Percentiles rank a stretch among this genome's conserved stretches.
These are phyloP conservation scores for Sesamia nonagrioides DNA, from an alignment of 1,140 invertebrate genomes.

Conservation along the genomic window DNA sequence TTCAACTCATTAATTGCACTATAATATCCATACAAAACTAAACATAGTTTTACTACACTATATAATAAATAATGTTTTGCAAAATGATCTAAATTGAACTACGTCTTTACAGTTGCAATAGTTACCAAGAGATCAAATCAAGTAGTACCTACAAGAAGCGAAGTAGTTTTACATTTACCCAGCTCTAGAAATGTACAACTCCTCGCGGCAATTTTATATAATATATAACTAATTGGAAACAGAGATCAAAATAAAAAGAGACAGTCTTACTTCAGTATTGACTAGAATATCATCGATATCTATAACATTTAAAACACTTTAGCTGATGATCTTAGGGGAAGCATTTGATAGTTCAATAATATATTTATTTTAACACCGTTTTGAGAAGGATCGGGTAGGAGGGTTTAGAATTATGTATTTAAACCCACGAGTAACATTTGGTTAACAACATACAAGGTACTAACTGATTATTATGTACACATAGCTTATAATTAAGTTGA, in stretches of 20 bases:
- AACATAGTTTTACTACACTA: slow-evolving; percentile 70
- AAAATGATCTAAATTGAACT: slow-evolving; percentile 64
- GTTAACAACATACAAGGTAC: slow-evolving; percentile 74
- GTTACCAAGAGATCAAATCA: slow-evolving; percentile 46
- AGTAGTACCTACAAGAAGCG: slow-evolving; percentile 58
- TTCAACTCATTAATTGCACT: slow-evolving; percentile 82
- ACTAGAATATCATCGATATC: slow-evolving; percentile 58
- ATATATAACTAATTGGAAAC: slow-evolving; percentile 45
- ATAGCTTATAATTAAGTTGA: slow-evolving; percentile 74
- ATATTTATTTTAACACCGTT: slow-evolving; percentile 11
- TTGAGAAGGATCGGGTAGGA: background rate
- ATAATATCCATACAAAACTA: slow-evolving; percentile 82
- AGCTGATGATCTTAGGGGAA: slow-evolving; percentile 15
- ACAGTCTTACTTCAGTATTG: slow-evolving; percentile 64
- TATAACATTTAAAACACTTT: slow-evolving; percentile 21
- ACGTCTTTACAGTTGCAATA: slow-evolving; percentile 54
- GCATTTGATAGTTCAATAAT: slow-evolving; percentile 33
- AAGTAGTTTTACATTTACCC: slow-evolving; percentile 82
- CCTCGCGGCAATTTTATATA: slow-evolving; percentile 61
- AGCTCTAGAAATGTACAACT: slow-evolving; percentile 83
- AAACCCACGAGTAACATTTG: slow-evolving; percentile 53
- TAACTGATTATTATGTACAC: slow-evolving; percentile 81
- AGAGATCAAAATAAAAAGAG: slow-evolving; percentile 56
- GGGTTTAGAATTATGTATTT: slow-evolving; percentile 31
- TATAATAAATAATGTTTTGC: slow-evolving; percentile 60